Evolutionary conservation across 2,113 vertebrate species (phyloP), one percentile per base, ranked within the genome.

Genomic region (Bothrops jararaca): DNA sequence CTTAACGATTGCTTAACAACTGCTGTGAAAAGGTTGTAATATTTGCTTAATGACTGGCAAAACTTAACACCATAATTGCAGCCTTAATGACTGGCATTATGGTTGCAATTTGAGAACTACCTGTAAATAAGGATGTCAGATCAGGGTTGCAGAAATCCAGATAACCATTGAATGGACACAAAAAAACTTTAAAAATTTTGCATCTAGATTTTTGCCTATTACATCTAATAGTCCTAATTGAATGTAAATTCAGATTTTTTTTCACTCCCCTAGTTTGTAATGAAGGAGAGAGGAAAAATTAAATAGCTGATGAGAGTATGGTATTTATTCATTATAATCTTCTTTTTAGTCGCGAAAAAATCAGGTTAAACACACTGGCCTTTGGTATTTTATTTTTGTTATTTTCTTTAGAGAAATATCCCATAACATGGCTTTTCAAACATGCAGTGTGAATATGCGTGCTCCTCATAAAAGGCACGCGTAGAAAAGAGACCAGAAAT

Each of bases 401-500:
- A 13, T 26, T 86, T 86, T 29, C 48, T 85, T 60, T 8, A 56
- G 4, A 22, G 22, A 34, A n/a, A 54, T 3, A 1, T 22, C n/a
- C n/a, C 23, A 86, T 29, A 53, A 18, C 9, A 42, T n/a, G 29
- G 7, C 86, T 93, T 92, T 89, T 42, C 60, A 95, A 96, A 94
- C 26, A 74, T 0, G 1, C 18, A 13, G 64, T 93, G 91, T 90
- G 42, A n/a, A 57, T 56, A 9, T 7, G 5, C 6, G 26, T 58
- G 34, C 24, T 48, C 94, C 94, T 94, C 53, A 50, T 86, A 94
- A 94, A 89, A 52, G 4, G 90, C 2, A 4, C 58, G 94, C 93
- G 26, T 1, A 5, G 85, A 95, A 94, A 58, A 39, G 18, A 69
- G 58, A 42, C 53, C 64, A 34, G 7, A 97, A 97, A 96, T 93